Base-by-base conservation (phyloP, 2,797 vertebrate species). In the Caiman crocodilus region DNA sequence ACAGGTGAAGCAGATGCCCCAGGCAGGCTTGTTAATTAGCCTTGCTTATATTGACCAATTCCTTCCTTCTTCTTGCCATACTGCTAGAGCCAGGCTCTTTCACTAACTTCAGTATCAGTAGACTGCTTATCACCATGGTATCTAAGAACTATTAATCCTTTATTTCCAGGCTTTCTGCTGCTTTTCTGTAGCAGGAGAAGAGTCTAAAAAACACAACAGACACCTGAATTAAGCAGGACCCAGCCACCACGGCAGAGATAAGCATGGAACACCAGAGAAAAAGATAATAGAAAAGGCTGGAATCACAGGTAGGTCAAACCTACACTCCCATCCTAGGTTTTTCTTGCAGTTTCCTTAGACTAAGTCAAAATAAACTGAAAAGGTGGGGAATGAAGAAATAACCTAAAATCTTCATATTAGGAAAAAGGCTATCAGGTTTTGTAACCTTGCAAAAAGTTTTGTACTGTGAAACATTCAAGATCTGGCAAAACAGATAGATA, bases 241-340 rank as follows among this genome's bases (percentile, higher is more conserved):
- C 6, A 20, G 32, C 6, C 3, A 35, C 35, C 0, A 3, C 81
- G 59, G 26, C 82, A 76, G 42, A 1, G 4, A 35, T 23, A 25
- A 35, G 69, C 8, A 25, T 13, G 69, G 32, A 71, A 42, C 42
- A 25, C 15, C 25, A 35, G 42, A 71, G 21, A 42, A 15, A 26
- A 65, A 7, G 63, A n/a, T 32, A 12, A 14, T 71, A 25, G 9
- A 71, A 23, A 4, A 42, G 30, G 17, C 4, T 17, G 1, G 2
- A 4, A 5, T 3, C 1, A 28, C 2, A 0, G 15, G 0, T 2
- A 28, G 10, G 4, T 35, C 61, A n/a, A 5, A 55, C 6, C 13
- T 0, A 35, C 3, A 0, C 74, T 3, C 5, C 69, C 16, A 4
- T 9, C 20, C 73, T n/a, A 5, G 63, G 76, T 56, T 50, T 32